These are phyloP conservation scores for Drosophila rhopaloa DNA, from an alignment of 1,140 invertebrate genomes.

Conservation along the genomic window DNA sequence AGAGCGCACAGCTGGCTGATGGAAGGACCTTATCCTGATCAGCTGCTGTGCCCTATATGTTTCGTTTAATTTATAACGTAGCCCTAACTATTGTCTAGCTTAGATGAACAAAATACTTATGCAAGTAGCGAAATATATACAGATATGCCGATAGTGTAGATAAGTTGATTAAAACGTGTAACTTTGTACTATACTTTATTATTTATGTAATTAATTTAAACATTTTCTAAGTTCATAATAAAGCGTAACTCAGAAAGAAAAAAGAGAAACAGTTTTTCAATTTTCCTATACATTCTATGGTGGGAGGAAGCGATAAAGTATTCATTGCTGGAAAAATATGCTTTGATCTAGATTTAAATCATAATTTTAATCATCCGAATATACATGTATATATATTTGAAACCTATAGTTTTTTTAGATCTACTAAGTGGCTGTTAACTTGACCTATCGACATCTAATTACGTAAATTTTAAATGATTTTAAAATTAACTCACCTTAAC, in stretches of 20 bases:
- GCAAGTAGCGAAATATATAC: constrained; percentile 65
- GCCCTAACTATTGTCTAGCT: constrained; percentile 36
- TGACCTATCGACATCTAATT: too few species aligned
- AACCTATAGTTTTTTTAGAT: too few species aligned
- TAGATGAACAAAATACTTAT: constrained; percentile 48
- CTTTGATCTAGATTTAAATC: too few species aligned
- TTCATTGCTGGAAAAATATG: too few species aligned
- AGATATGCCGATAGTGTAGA: constrained; percentile 43
- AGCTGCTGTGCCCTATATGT: constrained; percentile 39
- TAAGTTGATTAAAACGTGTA: constrained; percentile 53
- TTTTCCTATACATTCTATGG: too few species aligned
- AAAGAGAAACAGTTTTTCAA: not conserved
- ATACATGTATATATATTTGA: too few species aligned
- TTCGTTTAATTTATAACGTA: constrained; percentile 64
- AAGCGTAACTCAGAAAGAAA: constrained; percentile 49
- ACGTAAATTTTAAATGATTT: too few species aligned
- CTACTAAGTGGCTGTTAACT: too few species aligned
- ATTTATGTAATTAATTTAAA: constrained; percentile 78
- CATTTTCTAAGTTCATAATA: constrained; percentile 69
- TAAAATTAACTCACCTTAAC: too few species aligned
- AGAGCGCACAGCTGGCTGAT: constrained; percentile 33
- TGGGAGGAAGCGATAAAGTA: too few species aligned
- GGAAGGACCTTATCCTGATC: constrained; percentile 17
- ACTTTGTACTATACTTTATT: constrained; percentile 64
- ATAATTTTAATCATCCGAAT: too few species aligned